Base-by-base conservation (phyloP, 1,140 invertebrate species). In the Arion vulgaris region DNA sequence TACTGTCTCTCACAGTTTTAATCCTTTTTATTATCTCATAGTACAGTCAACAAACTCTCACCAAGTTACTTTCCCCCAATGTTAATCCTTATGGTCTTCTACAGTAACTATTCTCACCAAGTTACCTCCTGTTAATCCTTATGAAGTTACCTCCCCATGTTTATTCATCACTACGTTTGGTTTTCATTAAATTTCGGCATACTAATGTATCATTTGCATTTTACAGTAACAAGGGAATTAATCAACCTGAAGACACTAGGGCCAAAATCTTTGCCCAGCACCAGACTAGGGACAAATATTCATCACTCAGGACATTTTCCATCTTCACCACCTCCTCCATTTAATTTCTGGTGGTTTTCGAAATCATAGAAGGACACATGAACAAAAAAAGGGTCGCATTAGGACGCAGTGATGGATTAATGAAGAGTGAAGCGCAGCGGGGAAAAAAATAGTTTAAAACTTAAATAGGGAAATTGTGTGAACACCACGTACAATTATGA, bases 221-320 rank as follows among this genome's bases (percentile, higher is more conserved):
- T 66, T 66, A 66, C 28, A 66, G 62, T 66, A 66, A 66, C 62
- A 66, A 66, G 62, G 28, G 62, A 66, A 66, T 66, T 66, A 66
- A 66, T 66, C 62, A 66, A 34, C 62, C 62, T 66, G 28, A 34
- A 66, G 62, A 66, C 62, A 32, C 11, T 7, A 32, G 62, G 62
- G 62, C 4, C 4, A 15, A 66, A 32, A 9, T 32, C 28, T 32
- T 23, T 66, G 11, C n/a, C 28, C 11, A 11, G 5, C 62, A 2
- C 19, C 2, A 13, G 62, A 66, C 57, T 62, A 5, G 26, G n/a
- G 62, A 32, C 11, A 32, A 34, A 32, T 2, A 28, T 66, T 32
- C 62, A 66, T 66, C 28, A 7, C 17, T 7, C n/a, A 32, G 28
- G 28, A 66, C n/a, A 34, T 32, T 66, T 66, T 66, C 62, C 28